Evolutionary conservation across 1,140 invertebrate species (phyloP), one percentile per base, ranked within the genome.

Genomic region (Pogonognathellus flavescens): DNA sequence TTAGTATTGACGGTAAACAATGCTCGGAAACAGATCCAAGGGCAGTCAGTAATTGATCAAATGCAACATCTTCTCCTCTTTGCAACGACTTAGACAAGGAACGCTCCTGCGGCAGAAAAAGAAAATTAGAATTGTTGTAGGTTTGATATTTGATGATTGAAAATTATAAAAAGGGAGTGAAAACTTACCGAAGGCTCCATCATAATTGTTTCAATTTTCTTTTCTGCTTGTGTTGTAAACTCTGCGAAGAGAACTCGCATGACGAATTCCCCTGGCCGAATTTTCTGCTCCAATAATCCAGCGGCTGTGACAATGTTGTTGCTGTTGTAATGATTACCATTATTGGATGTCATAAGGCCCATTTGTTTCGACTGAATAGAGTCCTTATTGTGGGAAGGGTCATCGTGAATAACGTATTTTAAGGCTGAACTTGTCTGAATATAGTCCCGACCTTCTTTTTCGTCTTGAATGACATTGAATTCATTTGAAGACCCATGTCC

Each of bases 21-120:
- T 99, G 97, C 90, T 99, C 98, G 0, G 97, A 97, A 1, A 98
- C 97, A 20, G 95, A 95, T 22, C 97, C 96, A 89, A 99, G 95
- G 0, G 97, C 95, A 57, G 94, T 95, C 16, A 99, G 91, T n/a
- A 99, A 92, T 91, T 99, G 97, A 92, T 99, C 98, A 91, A 99
- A 97, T 87, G 97, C 95, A 9, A 94, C 90, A 92, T 99, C 97
- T 92, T 99, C 98, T 6, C 97, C 97, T 88, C 97, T 93, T 92
- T 99, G 97, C 80, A 99, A 91, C 3, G 97, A 95, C 93, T 99
- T 99, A 18, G 96, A 96, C 14, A 99, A 90, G 66, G 95, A 94
- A 90, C 96, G 96, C 90, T 99, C 96, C 94, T 95, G 84, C 22
- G 91, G 89, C 86, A 52, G 13, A 84, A 80, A 49, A 62, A 80